Evolutionary conservation across 2,888 invertebrate genomes (phyloP), one percentile per base, ranked within the genome.

Genomic region (Hydraecia micacea): DNA sequence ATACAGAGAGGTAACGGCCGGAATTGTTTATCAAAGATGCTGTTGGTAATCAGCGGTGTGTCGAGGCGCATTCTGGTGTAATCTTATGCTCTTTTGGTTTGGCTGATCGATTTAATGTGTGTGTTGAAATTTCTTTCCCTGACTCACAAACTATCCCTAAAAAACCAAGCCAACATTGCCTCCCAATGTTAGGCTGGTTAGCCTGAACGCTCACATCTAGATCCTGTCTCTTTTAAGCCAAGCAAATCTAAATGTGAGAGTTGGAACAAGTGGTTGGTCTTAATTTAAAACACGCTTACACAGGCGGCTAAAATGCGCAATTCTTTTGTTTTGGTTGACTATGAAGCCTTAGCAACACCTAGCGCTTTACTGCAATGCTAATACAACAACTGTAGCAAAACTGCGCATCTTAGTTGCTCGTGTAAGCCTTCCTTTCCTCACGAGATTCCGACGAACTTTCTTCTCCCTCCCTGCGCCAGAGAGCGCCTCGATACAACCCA

Each of bases 1-100:
- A 58, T 52, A 71, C 70, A 72, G 74, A 85, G 83, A 85, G 84
- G 84, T 86, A 86, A 85, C 55, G 21, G 76, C 58, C 66, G 83
- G 86, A 52, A n/a, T 73, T 66, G 36, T 73, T 75, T 82, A 71
- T 75, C 46, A 69, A 71, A 68, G 18, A 68, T 60, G 36, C 18
- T 67, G 39, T 66, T 62, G 65, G 3, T 11, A 79, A 15, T 32
- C 18, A 75, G 71, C 42, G 72, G 75, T 75, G 83, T 83, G 73
- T 84, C 73, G 84, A 83, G 84, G 83, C 68, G 75, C 75, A 62
- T 39, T 65, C 86, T 84, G 75, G 67, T 71, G 72, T 46, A 18
- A 72, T 28, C 42, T 25, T 21, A 28, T n/a, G 55, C 25, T 55
- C 2, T 73, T 72, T 69, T 36, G 42, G 62, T 82, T 68, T 68